These are phyloP conservation scores for Lonchura striata DNA, from an alignment of 2,113 vertebrate species.

Conservation along the genomic window DNA sequence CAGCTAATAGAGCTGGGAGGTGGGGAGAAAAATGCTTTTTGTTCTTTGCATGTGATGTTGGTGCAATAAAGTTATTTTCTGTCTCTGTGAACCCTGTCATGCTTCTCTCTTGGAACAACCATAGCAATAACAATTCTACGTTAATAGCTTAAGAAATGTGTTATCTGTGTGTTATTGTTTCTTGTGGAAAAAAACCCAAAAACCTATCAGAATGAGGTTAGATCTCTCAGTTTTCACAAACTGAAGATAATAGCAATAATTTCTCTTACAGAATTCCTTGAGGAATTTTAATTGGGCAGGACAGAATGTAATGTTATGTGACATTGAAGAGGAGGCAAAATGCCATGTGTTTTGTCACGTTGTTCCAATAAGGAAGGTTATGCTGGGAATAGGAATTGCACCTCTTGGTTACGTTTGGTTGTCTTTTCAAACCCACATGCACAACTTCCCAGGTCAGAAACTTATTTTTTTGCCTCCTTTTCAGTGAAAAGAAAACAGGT, in stretches of 20 bases:
- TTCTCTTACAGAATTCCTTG: not conserved
- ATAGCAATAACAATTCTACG: not conserved
- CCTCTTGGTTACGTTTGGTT: not conserved
- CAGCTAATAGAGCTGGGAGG: not conserved
- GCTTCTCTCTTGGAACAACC: not conserved
- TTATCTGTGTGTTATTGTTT: not conserved
- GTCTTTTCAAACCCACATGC: not conserved
- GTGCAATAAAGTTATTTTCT: not conserved
- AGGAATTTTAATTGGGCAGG: not conserved
- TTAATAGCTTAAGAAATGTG: not conserved
- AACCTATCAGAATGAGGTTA: not conserved
- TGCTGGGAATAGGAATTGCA: not conserved
- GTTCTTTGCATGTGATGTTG: not conserved
- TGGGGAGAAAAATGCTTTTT: not conserved
- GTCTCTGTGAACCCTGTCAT: not conserved
- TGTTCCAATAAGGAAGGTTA: not conserved
- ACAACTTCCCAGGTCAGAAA: not conserved
- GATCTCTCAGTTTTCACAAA: not conserved
- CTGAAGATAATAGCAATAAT: not conserved
- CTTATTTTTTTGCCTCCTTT: not conserved
- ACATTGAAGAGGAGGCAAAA: not conserved
- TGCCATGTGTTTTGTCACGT: not conserved
- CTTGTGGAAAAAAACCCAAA: accelerated
- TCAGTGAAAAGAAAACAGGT: not conserved
- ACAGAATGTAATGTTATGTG: not conserved